Evolutionary conservation across 2,888 invertebrate genomes (phyloP).

Genomic region (Tortricodes alternella): DNA sequence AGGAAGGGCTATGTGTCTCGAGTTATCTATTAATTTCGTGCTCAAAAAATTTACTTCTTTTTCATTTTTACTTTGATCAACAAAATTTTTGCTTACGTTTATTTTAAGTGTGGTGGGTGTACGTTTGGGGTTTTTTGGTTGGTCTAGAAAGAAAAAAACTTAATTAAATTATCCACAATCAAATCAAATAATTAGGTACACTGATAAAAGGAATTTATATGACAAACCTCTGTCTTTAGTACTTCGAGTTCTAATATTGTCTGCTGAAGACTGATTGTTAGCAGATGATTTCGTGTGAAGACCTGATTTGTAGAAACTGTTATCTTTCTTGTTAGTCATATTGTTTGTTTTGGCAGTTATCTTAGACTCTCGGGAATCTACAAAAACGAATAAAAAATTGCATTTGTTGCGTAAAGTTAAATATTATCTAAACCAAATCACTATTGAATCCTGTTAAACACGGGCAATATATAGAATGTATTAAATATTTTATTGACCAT

Average conservation of each 20-base stretch:
- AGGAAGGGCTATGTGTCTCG: slow-evolving; percentile 35
- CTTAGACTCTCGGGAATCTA: slow-evolving; percentile 56
- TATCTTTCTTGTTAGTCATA: slow-evolving; percentile 44
- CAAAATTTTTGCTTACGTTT: slow-evolving; percentile 53
- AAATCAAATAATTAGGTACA: neutral
- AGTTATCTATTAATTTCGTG: slow-evolving; percentile 44
- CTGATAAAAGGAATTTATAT: neutral
- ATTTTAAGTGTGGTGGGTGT: slow-evolving; percentile 43
- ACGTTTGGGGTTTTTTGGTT: slow-evolving; percentile 41
- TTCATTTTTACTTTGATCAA: slow-evolving; percentile 49
- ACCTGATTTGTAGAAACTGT: slow-evolving; percentile 40
- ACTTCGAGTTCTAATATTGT: slow-evolving; percentile 43
- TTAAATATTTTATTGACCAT: too few relatives aligned
- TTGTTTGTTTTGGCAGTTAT: slow-evolving; percentile 49
- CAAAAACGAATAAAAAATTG: slow-evolving; percentile 33
- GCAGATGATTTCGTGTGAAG: slow-evolving; percentile 43
- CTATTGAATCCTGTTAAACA: too few relatives aligned
- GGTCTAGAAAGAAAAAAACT: slow-evolving; percentile 44
- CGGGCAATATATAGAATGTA: too few relatives aligned
- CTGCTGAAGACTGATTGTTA: slow-evolving; percentile 34
- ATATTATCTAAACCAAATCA: too few relatives aligned
- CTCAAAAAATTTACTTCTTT: slow-evolving; percentile 46
- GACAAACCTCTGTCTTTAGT: slow-evolving; percentile 48
- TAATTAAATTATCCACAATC: neutral
- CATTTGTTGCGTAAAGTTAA: too few relatives aligned